Conservation (phyloP, 1,140 invertebrate genomes). For the Drosophila auraria region DNA sequence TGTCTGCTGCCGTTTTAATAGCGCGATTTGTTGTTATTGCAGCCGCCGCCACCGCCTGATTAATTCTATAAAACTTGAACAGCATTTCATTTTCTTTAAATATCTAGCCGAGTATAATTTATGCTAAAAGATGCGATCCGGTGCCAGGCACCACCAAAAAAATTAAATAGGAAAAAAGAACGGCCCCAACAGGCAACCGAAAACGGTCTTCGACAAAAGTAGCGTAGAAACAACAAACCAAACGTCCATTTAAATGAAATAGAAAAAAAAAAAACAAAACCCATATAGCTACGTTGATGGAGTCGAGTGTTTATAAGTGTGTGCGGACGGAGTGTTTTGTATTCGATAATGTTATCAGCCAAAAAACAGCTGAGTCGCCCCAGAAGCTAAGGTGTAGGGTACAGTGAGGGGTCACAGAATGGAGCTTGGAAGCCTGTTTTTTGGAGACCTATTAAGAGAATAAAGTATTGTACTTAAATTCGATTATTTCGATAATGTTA, state of each 20-base stretch:
- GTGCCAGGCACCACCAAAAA: constrained; percentile 71
- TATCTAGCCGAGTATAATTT: constrained; percentile 72
- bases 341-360: constrained; percentile 61
- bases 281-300: constrained; percentile 29
- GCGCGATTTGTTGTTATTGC: constrained; percentile 45
- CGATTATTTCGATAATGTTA: neutral
- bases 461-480: too few relatives aligned
- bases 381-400: neutral
- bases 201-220: constrained; percentile 58
- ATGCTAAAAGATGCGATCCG: constrained; percentile 76
- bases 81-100: constrained; percentile 77
- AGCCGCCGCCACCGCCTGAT: constrained; percentile 38
- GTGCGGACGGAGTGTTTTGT: constrained; percentile 43
- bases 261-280: constrained; percentile 32
- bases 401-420: constrained; percentile 1
- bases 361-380: constrained; percentile 39
- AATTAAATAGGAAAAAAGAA: constrained; percentile 46
- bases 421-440: neutral
- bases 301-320: constrained; percentile 44
- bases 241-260: constrained; percentile 66
- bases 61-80: constrained; percentile 73
- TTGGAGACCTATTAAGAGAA: neutral
- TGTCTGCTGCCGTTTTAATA: constrained; percentile 57
- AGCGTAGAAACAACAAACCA: constrained; percentile 68
- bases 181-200: constrained; percentile 32